These are phyloP conservation scores for Tetrapedia diversipes DNA, from an alignment of 2,888 invertebrate genomes.

Conservation along the genomic window DNA sequence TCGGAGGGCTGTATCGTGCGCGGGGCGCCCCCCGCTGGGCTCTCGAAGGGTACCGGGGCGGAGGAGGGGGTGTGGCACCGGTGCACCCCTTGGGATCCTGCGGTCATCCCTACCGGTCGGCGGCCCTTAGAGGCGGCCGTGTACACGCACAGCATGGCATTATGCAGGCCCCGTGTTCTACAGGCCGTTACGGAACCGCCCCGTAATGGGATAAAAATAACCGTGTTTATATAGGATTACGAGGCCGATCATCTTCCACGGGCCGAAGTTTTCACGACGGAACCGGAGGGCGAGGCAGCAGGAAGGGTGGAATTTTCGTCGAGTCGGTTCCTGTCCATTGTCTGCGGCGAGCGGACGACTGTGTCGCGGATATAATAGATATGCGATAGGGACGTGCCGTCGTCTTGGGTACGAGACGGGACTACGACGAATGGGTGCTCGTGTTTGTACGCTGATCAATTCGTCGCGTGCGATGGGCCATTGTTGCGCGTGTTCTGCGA, in stretches of 20 bases:
- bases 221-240: conserved; percentile 75
- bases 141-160: conserved; percentile 58
- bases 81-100: conserved; percentile 67
- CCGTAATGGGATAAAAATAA: conserved; percentile 75
- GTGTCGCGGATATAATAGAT: conserved; percentile 43
- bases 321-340: conserved; percentile 15
- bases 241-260: conserved; percentile 63
- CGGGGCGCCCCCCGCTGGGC: conserved; percentile 71
- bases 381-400: conserved; percentile 35
- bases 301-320: conserved; percentile 52
- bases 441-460: conserved; percentile 49
- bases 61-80: conserved; percentile 66
- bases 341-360: conserved; percentile 2
- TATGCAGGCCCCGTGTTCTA: conserved; percentile 57
- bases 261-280: conserved; percentile 30
- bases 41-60: conserved; percentile 44
- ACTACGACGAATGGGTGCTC: not conserved
- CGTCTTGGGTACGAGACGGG: conserved; percentile 32
- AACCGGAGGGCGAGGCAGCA: conserved; percentile 25
- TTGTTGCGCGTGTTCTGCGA: conserved; percentile 25
- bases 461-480: conserved; percentile 27
- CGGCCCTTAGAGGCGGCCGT: conserved; percentile 54
- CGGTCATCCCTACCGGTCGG: conserved; percentile 65
- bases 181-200: conserved; percentile 67
- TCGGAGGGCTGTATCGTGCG: conserved; percentile 72